Percentiles rank a stretch among this genome's conserved stretches.
Evolutionary conservation across 2,113 vertebrate species (phyloP).

Genomic region (Paralichthys olivaceus): DNA sequence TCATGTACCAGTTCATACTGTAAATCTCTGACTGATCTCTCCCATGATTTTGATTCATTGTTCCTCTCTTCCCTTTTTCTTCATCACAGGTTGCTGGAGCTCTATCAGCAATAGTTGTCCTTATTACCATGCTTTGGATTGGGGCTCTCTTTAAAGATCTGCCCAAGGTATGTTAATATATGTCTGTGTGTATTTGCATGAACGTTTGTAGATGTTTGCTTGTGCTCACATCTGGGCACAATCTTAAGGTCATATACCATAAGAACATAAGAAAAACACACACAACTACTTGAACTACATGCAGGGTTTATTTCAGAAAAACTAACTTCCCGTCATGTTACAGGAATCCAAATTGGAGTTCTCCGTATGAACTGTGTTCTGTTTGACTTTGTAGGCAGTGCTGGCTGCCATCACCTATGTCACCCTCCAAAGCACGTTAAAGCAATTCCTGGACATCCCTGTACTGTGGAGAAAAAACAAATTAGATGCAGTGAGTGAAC

Average conservation of each 20-base stretch:
- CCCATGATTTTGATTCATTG: conserved; percentile 24
- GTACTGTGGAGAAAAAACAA: conserved; percentile 88
- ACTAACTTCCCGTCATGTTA: neutral
- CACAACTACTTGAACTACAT: neutral
- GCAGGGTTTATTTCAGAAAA: neutral
- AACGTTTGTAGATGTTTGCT: too few species aligned
- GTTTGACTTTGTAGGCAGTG: conserved; percentile 84
- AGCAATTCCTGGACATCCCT: conserved; percentile 87
- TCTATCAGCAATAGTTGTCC: conserved; percentile 88
- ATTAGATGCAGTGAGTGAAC: conserved; percentile 86
- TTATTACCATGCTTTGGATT: conserved; percentile 90
- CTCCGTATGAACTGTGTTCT: neutral
- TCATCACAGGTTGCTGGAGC: conserved; percentile 78
- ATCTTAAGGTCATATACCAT: too few species aligned
- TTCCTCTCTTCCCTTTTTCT: neutral
- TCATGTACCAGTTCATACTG: too few species aligned
- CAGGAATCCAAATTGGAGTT: neutral
- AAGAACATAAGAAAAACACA: too few species aligned
- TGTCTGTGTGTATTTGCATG: too few species aligned
- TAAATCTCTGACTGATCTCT: too few species aligned
- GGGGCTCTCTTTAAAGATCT: conserved; percentile 90
- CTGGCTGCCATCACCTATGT: conserved; percentile 88
- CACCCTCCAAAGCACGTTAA: conserved; percentile 94
- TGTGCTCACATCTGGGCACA: neutral
- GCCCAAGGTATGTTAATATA: conserved; percentile 38